A percentile compares a stretch with the other conserved stretches of the same genome.
Conservation (phyloP, 2,888 invertebrate genomes). For the Thymelicus lineola region DNA sequence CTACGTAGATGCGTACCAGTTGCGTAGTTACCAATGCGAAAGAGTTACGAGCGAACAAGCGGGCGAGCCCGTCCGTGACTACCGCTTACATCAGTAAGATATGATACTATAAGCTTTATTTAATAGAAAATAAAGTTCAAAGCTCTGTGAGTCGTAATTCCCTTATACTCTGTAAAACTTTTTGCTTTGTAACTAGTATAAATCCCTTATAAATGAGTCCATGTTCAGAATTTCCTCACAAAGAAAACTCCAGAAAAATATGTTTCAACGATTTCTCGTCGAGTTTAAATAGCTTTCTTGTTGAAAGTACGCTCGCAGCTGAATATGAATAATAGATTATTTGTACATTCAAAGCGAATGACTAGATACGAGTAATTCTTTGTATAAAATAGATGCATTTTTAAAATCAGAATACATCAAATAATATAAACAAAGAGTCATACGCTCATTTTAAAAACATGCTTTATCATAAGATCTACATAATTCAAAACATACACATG, state of each 20-base stretch:
- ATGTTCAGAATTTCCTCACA: conserved; percentile 25
- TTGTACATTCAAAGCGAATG: conserved; percentile 8
- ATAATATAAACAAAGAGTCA: background rate
- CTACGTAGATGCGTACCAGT: conserved; percentile 17
- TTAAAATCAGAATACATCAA: background rate
- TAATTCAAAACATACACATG: too few species aligned
- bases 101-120: conserved; percentile 34
- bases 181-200: conserved; percentile 28
- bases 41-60: conserved; percentile 27
- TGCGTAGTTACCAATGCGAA: conserved; percentile 21
- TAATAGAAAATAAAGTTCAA: conserved; percentile 25
- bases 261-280: conserved; percentile 13
- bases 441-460: background rate
- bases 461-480: too few species aligned
- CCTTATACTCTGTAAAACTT: conserved; percentile 19
- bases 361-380: background rate
- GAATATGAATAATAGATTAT: conserved; percentile 22
- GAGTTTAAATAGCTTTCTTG: conserved; percentile 17
- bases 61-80: conserved; percentile 21
- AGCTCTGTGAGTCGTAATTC: conserved; percentile 21
- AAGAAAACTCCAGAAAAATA: conserved; percentile 27
- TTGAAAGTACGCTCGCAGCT: conserved; percentile 16
- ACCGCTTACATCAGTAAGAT: conserved; percentile 20
- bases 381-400: background rate
- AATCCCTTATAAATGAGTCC: conserved; percentile 34